A percentile compares a stretch with the other conserved stretches of the same genome.
Conservation (phyloP, 2,797 vertebrate species). For the Buceros bicornis region DNA sequence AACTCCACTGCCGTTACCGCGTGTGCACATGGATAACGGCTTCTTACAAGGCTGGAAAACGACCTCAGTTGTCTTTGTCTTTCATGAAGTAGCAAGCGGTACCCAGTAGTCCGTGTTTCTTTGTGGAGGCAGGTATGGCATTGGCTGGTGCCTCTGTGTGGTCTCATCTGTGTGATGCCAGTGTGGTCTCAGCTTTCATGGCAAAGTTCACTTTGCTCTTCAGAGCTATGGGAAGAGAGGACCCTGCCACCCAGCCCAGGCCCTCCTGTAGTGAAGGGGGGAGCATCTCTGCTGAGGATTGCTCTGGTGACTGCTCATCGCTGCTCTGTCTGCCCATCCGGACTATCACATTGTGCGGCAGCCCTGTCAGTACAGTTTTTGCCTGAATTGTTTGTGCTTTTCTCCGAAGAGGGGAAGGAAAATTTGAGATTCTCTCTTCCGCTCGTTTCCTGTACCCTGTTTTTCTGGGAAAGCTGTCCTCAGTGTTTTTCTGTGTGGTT, state of each 20-base stretch:
- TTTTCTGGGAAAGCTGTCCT: constrained; percentile 3
- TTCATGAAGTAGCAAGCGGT: neutral
- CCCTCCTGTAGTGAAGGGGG: neutral
- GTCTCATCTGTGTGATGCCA: neutral
- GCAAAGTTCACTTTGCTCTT: neutral
- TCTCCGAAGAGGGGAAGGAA: neutral
- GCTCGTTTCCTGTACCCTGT: neutral
- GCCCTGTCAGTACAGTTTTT: neutral
- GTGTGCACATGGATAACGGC: neutral
- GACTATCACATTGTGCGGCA: neutral
- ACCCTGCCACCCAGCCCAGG: neutral
- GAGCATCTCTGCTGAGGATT: neutral
- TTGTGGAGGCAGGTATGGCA: neutral
- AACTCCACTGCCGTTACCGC: rapidly evolving
- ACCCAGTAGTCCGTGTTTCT: neutral
- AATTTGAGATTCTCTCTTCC: neutral
- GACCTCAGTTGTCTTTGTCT: neutral
- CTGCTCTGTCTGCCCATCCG: neutral
- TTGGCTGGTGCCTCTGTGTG: neutral
- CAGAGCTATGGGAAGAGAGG: neutral
- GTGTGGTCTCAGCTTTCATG: neutral
- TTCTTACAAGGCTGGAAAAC: neutral
- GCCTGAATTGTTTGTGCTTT: neutral
- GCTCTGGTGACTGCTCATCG: neutral
- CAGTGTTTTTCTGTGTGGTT: neutral